Percentiles rank a stretch among this genome's conserved stretches.
These are phyloP conservation scores for Echinops telfairi DNA, from an alignment of 2,113 vertebrate species.

Conservation along the genomic window DNA sequence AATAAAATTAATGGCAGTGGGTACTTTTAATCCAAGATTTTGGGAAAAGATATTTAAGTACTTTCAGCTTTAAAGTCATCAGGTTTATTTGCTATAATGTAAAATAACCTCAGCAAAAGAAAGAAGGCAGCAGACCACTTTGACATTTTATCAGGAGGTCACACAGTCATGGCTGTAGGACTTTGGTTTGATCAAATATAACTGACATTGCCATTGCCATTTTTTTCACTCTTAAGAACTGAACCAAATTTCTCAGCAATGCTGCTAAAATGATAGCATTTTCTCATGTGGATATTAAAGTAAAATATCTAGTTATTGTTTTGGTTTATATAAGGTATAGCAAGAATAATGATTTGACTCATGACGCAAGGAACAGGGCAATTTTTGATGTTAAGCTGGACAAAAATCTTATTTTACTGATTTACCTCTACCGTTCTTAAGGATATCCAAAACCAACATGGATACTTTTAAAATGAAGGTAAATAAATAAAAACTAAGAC, in stretches of 20 bases:
- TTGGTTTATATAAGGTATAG: slow-evolving; percentile 2
- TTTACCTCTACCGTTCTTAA: neutral
- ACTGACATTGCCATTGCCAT: neutral
- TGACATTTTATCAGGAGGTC: neutral
- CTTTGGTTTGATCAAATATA: neutral
- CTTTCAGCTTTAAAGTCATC: neutral
- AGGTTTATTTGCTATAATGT: neutral
- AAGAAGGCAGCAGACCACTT: neutral
- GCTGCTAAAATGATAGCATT: neutral
- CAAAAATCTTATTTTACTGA: slow-evolving; percentile 8
- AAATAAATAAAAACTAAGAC: neutral
- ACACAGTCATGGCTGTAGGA: neutral
- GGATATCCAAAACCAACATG: neutral
- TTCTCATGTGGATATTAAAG: neutral
- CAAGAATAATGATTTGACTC: neutral
- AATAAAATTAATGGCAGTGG: too few relatives aligned
- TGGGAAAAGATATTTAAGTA: neutral
- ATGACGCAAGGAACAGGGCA: too few relatives aligned
- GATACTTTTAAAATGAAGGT: neutral
- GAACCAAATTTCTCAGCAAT: slow-evolving; percentile 21
- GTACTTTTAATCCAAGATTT: neutral
- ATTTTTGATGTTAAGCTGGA: neutral
- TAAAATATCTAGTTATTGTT: slow-evolving; percentile 25
- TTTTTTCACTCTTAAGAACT: neutral
- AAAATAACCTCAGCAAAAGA: neutral